phyloP scores from a whole-genome alignment of 2,797 vertebrate genomes.

The Silurus aristotelis region DNA sequence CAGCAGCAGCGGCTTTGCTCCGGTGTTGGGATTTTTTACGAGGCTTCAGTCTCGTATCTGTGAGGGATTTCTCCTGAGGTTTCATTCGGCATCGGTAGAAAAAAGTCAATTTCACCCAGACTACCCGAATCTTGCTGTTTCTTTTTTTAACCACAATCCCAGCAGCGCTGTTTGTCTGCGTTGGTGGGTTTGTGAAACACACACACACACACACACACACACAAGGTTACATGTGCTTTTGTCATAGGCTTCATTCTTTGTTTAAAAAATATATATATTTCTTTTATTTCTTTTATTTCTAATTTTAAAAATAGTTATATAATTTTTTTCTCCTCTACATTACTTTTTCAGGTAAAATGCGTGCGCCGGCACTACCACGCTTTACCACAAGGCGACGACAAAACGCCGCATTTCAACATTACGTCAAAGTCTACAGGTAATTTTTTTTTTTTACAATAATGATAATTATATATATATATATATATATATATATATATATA shows the following conservation, averaged over 20 bases:
- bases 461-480: neutral
- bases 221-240: neutral
- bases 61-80: conserved; percentile 22
- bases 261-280: neutral
- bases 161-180: conserved; percentile 30
- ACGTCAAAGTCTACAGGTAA: neutral
- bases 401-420: neutral
- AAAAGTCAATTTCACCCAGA: neutral
- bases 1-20: conserved; percentile 36
- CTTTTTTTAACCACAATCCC: conserved; percentile 16
- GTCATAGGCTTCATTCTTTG: too few species aligned
- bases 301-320: neutral
- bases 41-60: conserved; percentile 20
- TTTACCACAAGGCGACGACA: conserved; percentile 40
- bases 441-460: too few species aligned
- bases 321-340: neutral
- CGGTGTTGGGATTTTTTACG: neutral
- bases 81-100: conserved; percentile 35
- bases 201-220: neutral
- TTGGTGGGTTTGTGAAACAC: conserved; percentile 22
- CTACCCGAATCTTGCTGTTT: neutral
- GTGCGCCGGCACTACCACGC: neutral
- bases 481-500: too few species aligned
- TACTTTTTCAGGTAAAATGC: neutral
- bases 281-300: neutral